A percentile compares a stretch with the other conserved stretches of the same genome.
Conservation (phyloP, 1,140 invertebrate genomes). For the Zaprionus camerounensis region DNA sequence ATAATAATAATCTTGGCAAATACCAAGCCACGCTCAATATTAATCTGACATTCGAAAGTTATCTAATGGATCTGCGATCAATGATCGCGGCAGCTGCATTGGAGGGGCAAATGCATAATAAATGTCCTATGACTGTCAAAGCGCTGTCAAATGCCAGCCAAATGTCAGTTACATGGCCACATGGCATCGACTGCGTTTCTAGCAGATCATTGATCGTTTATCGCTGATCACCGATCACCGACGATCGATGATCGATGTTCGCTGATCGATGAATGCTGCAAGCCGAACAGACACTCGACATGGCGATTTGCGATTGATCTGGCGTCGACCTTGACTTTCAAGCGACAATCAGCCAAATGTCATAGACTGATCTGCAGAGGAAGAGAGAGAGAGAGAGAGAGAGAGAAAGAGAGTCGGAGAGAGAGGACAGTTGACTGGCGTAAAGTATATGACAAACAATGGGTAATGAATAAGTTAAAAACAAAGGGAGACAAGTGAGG, state of each 20-base stretch:
- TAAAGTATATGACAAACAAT: constrained; percentile 43
- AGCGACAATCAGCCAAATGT: constrained; percentile 55
- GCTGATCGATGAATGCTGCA: constrained; percentile 32
- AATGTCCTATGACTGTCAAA: constrained; percentile 63
- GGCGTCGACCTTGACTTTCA: constrained; percentile 65
- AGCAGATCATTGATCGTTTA: constrained; percentile 24
- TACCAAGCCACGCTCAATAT: neutral
- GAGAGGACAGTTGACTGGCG: constrained; percentile 23
- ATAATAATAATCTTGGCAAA: constrained; percentile 6
- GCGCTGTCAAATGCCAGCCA: constrained; percentile 67
- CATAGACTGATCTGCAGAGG: constrained; percentile 8
- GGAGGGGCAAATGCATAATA: constrained; percentile 61
- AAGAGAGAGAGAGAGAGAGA: neutral
- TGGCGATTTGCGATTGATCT: constrained; percentile 17
- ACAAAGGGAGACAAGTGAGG: constrained; percentile 33
- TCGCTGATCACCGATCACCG: constrained; percentile 18
- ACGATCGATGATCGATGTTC: constrained; percentile 28
- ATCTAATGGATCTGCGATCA: neutral
- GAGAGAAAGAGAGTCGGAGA: neutral
- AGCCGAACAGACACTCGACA: constrained; percentile 47
- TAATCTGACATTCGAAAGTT: constrained; percentile 25
- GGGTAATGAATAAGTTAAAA: constrained; percentile 43
- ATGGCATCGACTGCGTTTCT: constrained; percentile 53
- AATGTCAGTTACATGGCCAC: constrained; percentile 61
- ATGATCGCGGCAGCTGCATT: constrained; percentile 13